A percentile compares a stretch with the other conserved stretches of the same genome.
These are phyloP conservation scores for Cladorhizidae sp. DNA, from an alignment of 37 sponge, comb jelly and placozoan genomes.

Conservation along the genomic window DNA sequence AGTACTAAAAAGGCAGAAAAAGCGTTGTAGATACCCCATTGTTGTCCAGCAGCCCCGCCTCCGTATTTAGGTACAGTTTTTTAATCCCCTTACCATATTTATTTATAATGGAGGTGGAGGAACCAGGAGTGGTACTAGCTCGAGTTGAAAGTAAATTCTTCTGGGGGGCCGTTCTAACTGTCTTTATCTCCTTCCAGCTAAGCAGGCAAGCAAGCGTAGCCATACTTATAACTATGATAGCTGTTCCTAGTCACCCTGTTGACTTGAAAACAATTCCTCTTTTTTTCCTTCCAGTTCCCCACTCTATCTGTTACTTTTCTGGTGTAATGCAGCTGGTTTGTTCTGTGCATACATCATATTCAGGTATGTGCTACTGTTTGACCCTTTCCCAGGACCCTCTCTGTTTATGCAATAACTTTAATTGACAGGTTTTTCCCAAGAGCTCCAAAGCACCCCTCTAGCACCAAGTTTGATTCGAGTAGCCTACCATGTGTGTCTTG, in stretches of 20 bases:
- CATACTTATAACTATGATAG: too few species aligned
- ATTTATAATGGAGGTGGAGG: constrained; percentile 7
- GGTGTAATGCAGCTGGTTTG: constrained; percentile 19
- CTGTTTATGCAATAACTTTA: neutral
- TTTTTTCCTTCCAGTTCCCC: constrained; percentile 6
- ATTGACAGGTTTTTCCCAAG: neutral
- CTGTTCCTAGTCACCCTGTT: neutral
- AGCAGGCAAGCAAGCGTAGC: constrained; percentile 4
- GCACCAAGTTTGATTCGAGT: neutral
- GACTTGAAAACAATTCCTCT: neutral
- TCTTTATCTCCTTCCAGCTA: constrained; percentile 32
- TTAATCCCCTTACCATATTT: neutral
- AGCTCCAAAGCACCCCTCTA: neutral
- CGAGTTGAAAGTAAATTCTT: constrained; percentile 14
- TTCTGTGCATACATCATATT: constrained; percentile 14
- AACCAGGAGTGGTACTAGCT: neutral
- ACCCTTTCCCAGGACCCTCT: neutral
- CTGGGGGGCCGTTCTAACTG: constrained; percentile 15
- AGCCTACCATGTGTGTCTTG: neutral
- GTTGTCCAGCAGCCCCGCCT: too few species aligned
- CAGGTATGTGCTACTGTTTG: neutral
- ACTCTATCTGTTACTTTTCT: constrained; percentile 18
- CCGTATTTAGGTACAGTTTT: too few species aligned
- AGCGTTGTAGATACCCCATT: too few species aligned
- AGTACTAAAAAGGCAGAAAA: too few species aligned